Base-by-base conservation (phyloP, 2,797 vertebrate species). In the Cephalopachus bancanus region DNA sequence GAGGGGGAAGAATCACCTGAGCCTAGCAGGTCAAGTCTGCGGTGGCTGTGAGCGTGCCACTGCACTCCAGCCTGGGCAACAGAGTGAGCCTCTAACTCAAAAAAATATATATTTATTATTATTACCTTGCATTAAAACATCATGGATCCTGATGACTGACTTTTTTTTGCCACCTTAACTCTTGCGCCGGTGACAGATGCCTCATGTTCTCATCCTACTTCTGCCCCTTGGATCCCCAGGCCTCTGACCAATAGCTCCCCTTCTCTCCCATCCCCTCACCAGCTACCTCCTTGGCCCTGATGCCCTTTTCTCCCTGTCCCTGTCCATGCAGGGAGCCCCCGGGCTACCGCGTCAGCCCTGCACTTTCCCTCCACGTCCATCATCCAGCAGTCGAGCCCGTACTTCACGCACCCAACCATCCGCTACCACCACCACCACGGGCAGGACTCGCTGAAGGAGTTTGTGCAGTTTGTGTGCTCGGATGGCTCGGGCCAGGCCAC, bases 361-460 rank as follows among this genome's bases (percentile, higher is more conserved):
- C 99, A 99, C 98, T 99, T 99, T 98, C 99, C 99, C 90, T 99
- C 99, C 95, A 99, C 99, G 80, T 99, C 99, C 98, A 99, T 99
- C 98, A 99, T 99, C 98, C 99, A 99, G 99, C 99, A 99, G 98
- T 99, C 99, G 98, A 99, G 99, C 98, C 99, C 99, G 16, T 99
- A 99, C 98, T 99, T 99, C 98, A 99, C 99, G 93, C 99, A 99
- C 98, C 99, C 99, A 93, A 99, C 99, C 98, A 99, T 99, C 99
- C 99, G 99, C 98, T 99, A 99, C 99, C 99, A 99, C 98, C 99
- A 98, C 84, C 98, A 99, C 98, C 98, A 99, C 95, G 99, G 99
- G 97, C 99, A 99, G 99, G 99, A 99, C 98, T 99, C 99, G 15
- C 99, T 99, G 98, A 99, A 99, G 99, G 99, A 99, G 98, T 99